A percentile compares a stretch with the other conserved stretches of the same genome.
phyloP scores from a whole-genome alignment of 2,888 invertebrate species.

The Volucella inanis region DNA sequence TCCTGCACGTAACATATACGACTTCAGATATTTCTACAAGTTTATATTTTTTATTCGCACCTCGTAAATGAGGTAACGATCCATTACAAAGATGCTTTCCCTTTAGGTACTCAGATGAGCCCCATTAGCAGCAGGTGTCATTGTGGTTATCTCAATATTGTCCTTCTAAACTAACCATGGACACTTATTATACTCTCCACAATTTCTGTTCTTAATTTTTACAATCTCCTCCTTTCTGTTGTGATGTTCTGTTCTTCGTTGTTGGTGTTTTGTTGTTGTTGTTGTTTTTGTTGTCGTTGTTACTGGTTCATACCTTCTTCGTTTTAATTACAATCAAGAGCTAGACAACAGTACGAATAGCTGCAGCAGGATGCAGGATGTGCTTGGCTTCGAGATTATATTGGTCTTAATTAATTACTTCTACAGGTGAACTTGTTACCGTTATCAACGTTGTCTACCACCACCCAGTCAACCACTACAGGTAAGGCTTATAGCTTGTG shows the following conservation, averaged over 20 bases:
- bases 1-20: too few relatives aligned
- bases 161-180: slow-evolving; percentile 19
- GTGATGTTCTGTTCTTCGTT: not conserved
- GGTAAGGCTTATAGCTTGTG: slow-evolving; percentile 12
- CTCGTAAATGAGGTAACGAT: slow-evolving; percentile 39
- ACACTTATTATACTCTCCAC: slow-evolving; percentile 17
- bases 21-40: too few relatives aligned
- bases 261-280: not conserved
- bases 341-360: slow-evolving; percentile 32
- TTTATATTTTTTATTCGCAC: slow-evolving; percentile 28
- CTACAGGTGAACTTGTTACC: slow-evolving; percentile 39
- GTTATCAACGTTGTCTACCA: slow-evolving; percentile 54
- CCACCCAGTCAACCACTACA: slow-evolving; percentile 4
- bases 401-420: slow-evolving; percentile 70
- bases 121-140: slow-evolving; percentile 68
- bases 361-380: slow-evolving; percentile 38
- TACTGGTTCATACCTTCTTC: slow-evolving; percentile 16
- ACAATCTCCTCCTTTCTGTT: slow-evolving; percentile 5
- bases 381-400: slow-evolving; percentile 56
- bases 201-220: slow-evolving; percentile 59
- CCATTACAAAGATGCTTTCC: slow-evolving; percentile 13
- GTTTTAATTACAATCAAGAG: slow-evolving; percentile 61
- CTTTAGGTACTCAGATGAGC: slow-evolving; percentile 32
- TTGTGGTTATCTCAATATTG: slow-evolving; percentile 53
- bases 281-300: not conserved